Percentiles rank a stretch among this genome's conserved stretches.
Evolutionary conservation across 1,140 invertebrate species (phyloP).

Genomic region (Archegozetes longisetosus): DNA sequence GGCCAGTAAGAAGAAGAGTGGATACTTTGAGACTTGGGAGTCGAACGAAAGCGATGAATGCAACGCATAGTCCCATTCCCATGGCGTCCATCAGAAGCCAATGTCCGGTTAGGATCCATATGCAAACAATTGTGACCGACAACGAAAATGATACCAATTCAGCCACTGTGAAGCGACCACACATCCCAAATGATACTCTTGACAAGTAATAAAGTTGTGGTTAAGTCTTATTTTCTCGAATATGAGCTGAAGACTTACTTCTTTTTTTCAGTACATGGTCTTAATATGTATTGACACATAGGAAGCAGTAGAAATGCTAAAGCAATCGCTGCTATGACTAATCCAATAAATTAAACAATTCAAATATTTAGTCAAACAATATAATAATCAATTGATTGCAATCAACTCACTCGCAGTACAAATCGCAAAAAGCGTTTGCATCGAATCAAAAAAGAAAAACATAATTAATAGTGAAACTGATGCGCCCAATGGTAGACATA

Average conservation of each 20-base stretch:
- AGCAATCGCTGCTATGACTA: constrained; percentile 90
- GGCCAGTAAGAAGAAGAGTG: constrained; percentile 70
- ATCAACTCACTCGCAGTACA: constrained; percentile 73
- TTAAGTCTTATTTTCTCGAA: neutral
- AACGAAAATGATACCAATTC: constrained; percentile 83
- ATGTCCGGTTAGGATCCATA: constrained; percentile 92
- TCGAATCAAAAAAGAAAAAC: constrained; percentile 98
- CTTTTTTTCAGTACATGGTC: constrained; percentile 57
- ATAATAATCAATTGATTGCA: constrained; percentile 25
- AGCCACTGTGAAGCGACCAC: constrained; percentile 76
- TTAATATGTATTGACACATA: constrained; percentile 89
- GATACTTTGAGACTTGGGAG: constrained; percentile 92
- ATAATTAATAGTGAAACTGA: constrained; percentile 88
- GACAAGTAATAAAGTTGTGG: constrained; percentile 17
- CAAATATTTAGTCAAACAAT: neutral
- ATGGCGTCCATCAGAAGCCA: constrained; percentile 95
- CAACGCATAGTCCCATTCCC: constrained; percentile 93
- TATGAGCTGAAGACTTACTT: constrained; percentile 24
- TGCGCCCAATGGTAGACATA: constrained; percentile 86
- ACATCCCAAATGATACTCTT: constrained; percentile 74
- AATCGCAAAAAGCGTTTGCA: constrained; percentile 91
- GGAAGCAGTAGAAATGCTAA: constrained; percentile 85
- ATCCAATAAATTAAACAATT: constrained; percentile 27
- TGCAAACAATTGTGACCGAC: constrained; percentile 80
- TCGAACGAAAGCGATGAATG: constrained; percentile 89